Conservation (phyloP, 1,140 invertebrate genomes). For the Papilio machaon region DNA sequence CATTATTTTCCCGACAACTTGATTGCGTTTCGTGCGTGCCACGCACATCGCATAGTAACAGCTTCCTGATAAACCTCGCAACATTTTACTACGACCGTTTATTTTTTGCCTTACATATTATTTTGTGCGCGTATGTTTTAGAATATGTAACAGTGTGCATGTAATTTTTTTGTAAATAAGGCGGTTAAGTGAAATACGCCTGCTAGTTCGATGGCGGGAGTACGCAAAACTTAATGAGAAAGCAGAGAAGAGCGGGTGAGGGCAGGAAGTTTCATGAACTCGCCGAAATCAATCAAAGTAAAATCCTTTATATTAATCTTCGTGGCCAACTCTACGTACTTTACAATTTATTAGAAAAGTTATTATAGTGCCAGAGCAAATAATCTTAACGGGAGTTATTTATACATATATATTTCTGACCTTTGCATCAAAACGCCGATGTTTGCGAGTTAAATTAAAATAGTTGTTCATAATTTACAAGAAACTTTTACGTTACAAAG, state of each 20-base stretch:
- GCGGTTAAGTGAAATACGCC: background rate
- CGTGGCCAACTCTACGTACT: background rate
- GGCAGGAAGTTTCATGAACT: constrained; percentile 5
- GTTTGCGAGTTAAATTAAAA: background rate
- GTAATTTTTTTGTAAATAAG: background rate
- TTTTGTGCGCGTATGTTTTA: background rate
- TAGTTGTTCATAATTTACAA: background rate
- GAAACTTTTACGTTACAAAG: background rate
- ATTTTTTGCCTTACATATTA: background rate
- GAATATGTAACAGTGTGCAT: background rate
- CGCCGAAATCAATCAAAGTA: background rate
- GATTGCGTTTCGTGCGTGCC: background rate
- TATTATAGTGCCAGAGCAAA: background rate
- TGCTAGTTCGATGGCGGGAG: background rate
- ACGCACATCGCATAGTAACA: background rate
- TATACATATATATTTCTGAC: background rate
- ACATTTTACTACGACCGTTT: background rate
- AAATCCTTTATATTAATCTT: constrained; percentile 7
- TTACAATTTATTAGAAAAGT: background rate
- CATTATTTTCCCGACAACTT: background rate
- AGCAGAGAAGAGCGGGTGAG: background rate
- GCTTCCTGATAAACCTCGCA: no score
- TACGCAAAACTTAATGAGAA: constrained; percentile 6
- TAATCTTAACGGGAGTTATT: no score
- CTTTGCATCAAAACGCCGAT: background rate